Evolutionary conservation across 1,140 invertebrate species (phyloP).

Genomic region (Drosophila carrolli): DNA sequence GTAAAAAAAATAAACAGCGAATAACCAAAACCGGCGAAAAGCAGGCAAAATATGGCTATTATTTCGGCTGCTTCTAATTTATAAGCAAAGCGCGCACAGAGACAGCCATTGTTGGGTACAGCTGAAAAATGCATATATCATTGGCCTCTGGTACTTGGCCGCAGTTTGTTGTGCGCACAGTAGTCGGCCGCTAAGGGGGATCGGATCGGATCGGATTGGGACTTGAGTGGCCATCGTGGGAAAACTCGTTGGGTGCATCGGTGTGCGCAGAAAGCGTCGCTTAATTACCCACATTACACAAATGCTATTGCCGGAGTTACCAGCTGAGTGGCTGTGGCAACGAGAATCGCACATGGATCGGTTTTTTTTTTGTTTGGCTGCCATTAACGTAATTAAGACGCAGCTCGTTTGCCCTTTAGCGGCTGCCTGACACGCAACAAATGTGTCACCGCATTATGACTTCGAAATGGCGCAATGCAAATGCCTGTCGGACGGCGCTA

Average conservation of each 20-base stretch:
- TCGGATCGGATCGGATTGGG: neutral
- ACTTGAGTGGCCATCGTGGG: conserved; percentile 66
- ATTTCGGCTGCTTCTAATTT: conserved; percentile 80
- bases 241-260: conserved; percentile 61
- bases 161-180: conserved; percentile 76
- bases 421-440: conserved; percentile 50
- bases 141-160: conserved; percentile 74
- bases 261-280: conserved; percentile 52
- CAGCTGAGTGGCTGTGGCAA: conserved; percentile 31
- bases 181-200: conserved; percentile 43
- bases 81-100: conserved; percentile 65
- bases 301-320: conserved; percentile 36
- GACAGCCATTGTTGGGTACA: conserved; percentile 36
- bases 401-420: conserved; percentile 70
- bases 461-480: conserved; percentile 71
- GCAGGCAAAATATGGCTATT: conserved; percentile 74
- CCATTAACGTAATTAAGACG: conserved; percentile 77
- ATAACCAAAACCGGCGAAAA: conserved; percentile 27
- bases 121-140: conserved; percentile 80
- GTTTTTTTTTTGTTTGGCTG: conserved; percentile 46
- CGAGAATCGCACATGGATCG: conserved; percentile 69
- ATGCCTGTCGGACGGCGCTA: conserved; percentile 55
- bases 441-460: conserved; percentile 76
- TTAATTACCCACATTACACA: conserved; percentile 81
- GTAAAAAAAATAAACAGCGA: conserved; percentile 7